A percentile compares a stretch with the other conserved stretches of the same genome.
These are phyloP conservation scores for Raphicerus campestris DNA, from an alignment of 2,113 vertebrate species.

Conservation along the genomic window DNA sequence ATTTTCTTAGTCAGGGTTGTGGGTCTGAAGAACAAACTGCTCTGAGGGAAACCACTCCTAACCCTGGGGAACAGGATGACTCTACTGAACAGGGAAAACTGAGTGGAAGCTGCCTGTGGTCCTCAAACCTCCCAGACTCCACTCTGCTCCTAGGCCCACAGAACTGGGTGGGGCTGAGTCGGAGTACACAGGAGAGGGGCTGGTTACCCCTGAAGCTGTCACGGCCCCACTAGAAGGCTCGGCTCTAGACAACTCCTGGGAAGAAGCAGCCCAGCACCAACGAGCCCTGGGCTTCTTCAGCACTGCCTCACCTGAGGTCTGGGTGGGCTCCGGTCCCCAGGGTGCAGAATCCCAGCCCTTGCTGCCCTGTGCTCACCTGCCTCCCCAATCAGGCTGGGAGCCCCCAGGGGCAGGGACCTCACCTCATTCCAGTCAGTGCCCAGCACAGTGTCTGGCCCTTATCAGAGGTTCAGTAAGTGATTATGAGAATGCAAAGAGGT, in stretches of 20 bases:
- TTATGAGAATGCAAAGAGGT: neutral
- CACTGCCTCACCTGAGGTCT: neutral
- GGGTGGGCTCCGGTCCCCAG: neutral
- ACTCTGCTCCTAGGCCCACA: neutral
- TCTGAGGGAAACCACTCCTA: neutral
- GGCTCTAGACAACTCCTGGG: neutral
- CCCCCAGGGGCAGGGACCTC: neutral
- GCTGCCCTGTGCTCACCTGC: neutral
- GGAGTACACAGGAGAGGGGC: no score
- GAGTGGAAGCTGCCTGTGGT: neutral
- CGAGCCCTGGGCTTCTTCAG: neutral
- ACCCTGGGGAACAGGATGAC: rapidly evolving
- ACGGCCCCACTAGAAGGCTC: neutral
- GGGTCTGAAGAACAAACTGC: neutral
- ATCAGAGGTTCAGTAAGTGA: neutral
- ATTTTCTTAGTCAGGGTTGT: no score
- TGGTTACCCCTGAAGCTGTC: neutral
- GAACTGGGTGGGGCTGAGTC: neutral
- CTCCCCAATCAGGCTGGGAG: neutral
- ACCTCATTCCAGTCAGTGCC: neutral
- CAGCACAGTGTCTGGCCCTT: neutral
- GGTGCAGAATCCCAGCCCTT: neutral
- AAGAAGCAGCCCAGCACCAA: neutral
- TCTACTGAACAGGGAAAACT: rapidly evolving
- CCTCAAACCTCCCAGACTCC: neutral